These are phyloP conservation scores for Stenoptilia bipunctidactyla DNA, from an alignment of 2,888 invertebrate genomes.

Conservation along the genomic window DNA sequence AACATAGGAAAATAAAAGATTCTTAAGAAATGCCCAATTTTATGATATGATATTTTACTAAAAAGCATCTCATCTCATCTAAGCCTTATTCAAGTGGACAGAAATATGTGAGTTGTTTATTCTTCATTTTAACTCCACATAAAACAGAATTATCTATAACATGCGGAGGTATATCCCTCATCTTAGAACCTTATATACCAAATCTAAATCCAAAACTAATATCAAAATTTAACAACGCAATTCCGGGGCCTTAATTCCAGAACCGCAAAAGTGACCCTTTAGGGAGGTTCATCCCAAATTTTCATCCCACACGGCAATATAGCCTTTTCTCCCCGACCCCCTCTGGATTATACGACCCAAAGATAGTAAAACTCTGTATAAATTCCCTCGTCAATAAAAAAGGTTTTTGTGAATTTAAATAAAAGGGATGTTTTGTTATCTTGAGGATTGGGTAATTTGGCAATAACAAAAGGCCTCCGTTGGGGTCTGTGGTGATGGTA, in stretches of 20 bases:
- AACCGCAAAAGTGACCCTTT: constrained; percentile 15
- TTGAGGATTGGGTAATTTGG: constrained; percentile 72
- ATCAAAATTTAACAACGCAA: constrained; percentile 1
- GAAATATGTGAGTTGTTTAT: too few relatives aligned
- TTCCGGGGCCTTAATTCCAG: not conserved
- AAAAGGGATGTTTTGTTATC: constrained; percentile 70
- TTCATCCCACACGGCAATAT: not conserved
- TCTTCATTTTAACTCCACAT: too few relatives aligned
- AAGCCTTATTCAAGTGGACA: too few relatives aligned
- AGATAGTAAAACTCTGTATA: constrained; percentile 66
- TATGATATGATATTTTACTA: too few relatives aligned
- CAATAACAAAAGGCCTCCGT: constrained; percentile 66
- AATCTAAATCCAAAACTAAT: constrained; percentile 1
- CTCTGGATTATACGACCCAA: constrained; percentile 48
- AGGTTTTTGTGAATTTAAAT: constrained; percentile 57
- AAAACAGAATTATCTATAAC: too few relatives aligned
- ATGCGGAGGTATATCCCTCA: too few relatives aligned
- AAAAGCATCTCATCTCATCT: too few relatives aligned
- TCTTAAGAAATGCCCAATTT: too few relatives aligned
- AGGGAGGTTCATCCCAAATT: constrained; percentile 15
- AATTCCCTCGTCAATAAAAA: constrained; percentile 60
- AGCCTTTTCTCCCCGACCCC: constrained; percentile 20
- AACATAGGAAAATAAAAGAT: too few relatives aligned
- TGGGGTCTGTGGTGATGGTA: constrained; percentile 43
- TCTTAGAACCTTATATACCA: too few relatives aligned